Base-by-base conservation (phyloP, 2,888 invertebrate species). In the Eueremaeus valkanovi region DNA sequence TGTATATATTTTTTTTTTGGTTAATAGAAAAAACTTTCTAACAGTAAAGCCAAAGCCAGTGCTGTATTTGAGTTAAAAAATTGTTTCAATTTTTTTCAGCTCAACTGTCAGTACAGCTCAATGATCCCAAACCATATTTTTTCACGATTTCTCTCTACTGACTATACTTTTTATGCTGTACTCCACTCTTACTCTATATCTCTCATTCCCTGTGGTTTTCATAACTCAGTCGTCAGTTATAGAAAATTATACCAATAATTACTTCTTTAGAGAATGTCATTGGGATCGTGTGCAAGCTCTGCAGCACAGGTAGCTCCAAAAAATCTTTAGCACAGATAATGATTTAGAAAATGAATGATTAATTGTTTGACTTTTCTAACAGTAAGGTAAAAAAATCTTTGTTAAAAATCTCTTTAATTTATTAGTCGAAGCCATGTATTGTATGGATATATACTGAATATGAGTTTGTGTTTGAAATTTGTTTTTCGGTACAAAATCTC, bases 211-310 rank as follows among this genome's bases (percentile, higher is more conserved):
- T 24, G 66, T 66, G 40, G 66, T 66, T 66, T 63, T 66, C 40
- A 66, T 66, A 66, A 66, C 66, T 66, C 36, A 66, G 36, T 66
- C 66, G 66, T 66, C 66, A 66, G 66, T 66, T 66, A 66, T 36
- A 66, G 66, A 66, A 66, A 66, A 66, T 66, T 66, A 66, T 31
- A 36, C 66, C 29, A 66, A 66, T 66, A 66, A 66, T 66, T 66
- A 66, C 66, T 40, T 40, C 36, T 8, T 40, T 31, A 58, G 29
- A 21, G 21, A 66, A 66, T 66, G 66, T 66, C 66, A 66, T 66
- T 66, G 66, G 40, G 66, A 66, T 66, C 66, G 31, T 66, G 31
- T 5, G 36, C 36, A 36, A 5, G 6, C 6, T 5, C 21, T 8
- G 24, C 9, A 58, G 58, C 58, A 29, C 58, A 58, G 58, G 58